Conservation (phyloP, 2,113 vertebrate genomes). For the Microcebus lehilahytsara region DNA sequence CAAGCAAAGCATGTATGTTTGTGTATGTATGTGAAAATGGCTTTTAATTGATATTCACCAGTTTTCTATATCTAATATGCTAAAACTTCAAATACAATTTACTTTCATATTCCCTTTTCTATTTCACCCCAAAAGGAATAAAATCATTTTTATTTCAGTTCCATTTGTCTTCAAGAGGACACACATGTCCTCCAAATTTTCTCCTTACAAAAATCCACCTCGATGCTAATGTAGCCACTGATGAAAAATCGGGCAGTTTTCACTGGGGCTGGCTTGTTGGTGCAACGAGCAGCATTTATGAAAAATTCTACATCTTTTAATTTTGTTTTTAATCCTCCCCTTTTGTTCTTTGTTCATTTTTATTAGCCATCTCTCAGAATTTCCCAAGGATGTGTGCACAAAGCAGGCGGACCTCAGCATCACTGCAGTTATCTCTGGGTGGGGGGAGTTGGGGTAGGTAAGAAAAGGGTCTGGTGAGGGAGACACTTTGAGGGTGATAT, state of each 20-base stretch:
- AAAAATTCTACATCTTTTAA: background rate
- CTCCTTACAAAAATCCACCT: background rate
- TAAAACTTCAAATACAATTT: background rate
- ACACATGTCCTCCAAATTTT: conserved; percentile 28
- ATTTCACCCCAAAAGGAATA: background rate
- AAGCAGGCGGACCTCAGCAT: background rate
- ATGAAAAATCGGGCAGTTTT: background rate
- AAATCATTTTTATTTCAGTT: background rate
- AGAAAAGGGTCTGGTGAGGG: background rate
- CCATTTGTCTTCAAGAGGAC: background rate
- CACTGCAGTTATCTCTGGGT: background rate
- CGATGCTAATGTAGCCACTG: background rate
- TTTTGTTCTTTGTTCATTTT: conserved; percentile 19
- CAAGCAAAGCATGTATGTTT: background rate
- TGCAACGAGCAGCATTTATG: background rate
- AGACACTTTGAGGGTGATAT: background rate
- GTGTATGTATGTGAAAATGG: background rate
- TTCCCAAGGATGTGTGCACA: conserved; percentile 20
- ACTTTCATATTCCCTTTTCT: background rate
- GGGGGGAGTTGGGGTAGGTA: background rate
- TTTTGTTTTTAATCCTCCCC: background rate
- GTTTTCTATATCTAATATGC: background rate
- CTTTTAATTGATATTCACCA: background rate
- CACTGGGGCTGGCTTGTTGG: background rate
- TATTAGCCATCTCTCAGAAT: conserved; percentile 3